These are phyloP conservation scores for Tholera decimalis DNA, from an alignment of 2,888 invertebrate species.

Conservation along the genomic window DNA sequence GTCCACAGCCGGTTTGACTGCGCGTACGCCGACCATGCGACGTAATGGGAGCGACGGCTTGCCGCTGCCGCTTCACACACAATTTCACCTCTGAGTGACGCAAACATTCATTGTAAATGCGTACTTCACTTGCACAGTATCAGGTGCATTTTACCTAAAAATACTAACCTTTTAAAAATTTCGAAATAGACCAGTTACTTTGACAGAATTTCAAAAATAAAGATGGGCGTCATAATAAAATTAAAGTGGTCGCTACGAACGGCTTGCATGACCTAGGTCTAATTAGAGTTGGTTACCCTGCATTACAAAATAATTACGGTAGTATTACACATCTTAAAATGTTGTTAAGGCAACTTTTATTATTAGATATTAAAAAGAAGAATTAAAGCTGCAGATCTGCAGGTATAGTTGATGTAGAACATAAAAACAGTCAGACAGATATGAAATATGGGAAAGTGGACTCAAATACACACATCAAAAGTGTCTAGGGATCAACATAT, in stretches of 20 bases:
- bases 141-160: constrained; percentile 80
- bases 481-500: no score
- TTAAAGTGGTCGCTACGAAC: not conserved
- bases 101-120: constrained; percentile 88
- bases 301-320: not conserved
- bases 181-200: not conserved
- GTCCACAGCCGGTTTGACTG: constrained; percentile 85
- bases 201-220: not conserved
- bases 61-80: constrained; percentile 91
- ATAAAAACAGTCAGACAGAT: constrained; percentile 20
- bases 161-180: constrained; percentile 27
- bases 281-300: not conserved
- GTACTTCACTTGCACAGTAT: constrained; percentile 79
- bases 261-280: not conserved
- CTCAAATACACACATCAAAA: no score
- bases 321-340: no score
- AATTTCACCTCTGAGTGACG: constrained; percentile 91
- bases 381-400: not conserved
- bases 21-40: constrained; percentile 85
- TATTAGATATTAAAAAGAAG: not conserved
- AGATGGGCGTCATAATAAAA: not conserved
- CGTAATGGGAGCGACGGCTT: constrained; percentile 90
- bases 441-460: constrained; percentile 9
- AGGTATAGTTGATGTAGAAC: not conserved
- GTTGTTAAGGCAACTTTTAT: not conserved